Percentiles rank a stretch among this genome's conserved stretches.
Evolutionary conservation across 2,888 invertebrate species (phyloP).

Genomic region (Orthosia incerta): DNA sequence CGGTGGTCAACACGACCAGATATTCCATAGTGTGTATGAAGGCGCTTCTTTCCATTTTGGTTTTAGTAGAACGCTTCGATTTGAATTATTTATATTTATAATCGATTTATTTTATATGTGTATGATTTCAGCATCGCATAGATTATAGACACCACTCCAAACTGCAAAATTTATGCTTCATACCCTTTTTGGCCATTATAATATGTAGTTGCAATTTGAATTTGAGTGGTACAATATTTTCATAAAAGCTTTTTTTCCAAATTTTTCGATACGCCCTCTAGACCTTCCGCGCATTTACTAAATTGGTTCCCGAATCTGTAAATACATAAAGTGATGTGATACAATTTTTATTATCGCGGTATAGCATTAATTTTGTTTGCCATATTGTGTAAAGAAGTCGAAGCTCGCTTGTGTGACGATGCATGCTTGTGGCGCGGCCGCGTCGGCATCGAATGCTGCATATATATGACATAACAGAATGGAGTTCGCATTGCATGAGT

Average conservation of each 20-base stretch:
- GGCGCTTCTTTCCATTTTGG: slow-evolving; percentile 83
- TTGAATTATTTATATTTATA: slow-evolving; percentile 78
- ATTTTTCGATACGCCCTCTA: slow-evolving; percentile 79
- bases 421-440: slow-evolving; percentile 74
- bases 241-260: slow-evolving; percentile 81
- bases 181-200: slow-evolving; percentile 79
- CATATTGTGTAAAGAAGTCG: slow-evolving; percentile 64
- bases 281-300: slow-evolving; percentile 87
- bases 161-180: slow-evolving; percentile 83
- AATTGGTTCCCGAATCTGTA: slow-evolving; percentile 80
- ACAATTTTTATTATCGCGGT: slow-evolving; percentile 71
- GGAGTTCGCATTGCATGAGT: slow-evolving; percentile 77
- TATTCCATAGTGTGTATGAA: slow-evolving; percentile 73
- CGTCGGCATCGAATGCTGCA: slow-evolving; percentile 58
- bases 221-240: slow-evolving; percentile 77
- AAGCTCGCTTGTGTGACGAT: slow-evolving; percentile 81
- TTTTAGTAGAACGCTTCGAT: slow-evolving; percentile 85
- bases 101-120: slow-evolving; percentile 83
- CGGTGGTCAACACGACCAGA: slow-evolving; percentile 68
- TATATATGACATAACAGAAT: slow-evolving; percentile 56
- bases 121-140: slow-evolving; percentile 86
- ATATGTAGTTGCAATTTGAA: slow-evolving; percentile 79
- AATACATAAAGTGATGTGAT: slow-evolving; percentile 71
- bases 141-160: slow-evolving; percentile 80
- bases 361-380: slow-evolving; percentile 84